Conservation (phyloP, 2,888 invertebrate species). For the Coremacera marginata region DNA sequence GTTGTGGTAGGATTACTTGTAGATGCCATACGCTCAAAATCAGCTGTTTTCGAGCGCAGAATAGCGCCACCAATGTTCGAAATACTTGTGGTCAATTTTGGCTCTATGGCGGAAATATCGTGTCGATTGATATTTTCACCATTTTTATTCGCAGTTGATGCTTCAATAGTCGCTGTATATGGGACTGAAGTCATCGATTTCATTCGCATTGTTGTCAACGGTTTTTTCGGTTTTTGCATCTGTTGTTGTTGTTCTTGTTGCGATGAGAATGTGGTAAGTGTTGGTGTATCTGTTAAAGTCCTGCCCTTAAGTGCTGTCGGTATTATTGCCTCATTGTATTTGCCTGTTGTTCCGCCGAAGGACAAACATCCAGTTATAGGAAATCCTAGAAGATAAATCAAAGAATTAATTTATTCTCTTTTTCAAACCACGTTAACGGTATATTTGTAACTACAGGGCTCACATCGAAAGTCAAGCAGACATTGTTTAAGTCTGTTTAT, state of each 20-base stretch:
- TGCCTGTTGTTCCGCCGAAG: conserved; percentile 40
- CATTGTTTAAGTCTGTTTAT: no score
- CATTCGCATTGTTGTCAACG: not conserved
- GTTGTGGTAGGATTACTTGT: conserved; percentile 7
- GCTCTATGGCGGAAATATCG: conserved; percentile 54
- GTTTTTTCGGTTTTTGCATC: conserved; percentile 7
- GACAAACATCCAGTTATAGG: conserved; percentile 50
- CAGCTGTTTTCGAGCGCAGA: conserved; percentile 76
- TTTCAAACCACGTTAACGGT: no score
- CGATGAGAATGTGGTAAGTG: conserved; percentile 41
- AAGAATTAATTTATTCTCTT: no score
- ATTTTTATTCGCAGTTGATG: not conserved
- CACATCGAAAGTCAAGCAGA: not conserved
- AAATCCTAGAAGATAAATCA: conserved; percentile 40
- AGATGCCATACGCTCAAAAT: conserved; percentile 72
- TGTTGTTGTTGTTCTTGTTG: conserved; percentile 6
- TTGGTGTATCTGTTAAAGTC: not conserved
- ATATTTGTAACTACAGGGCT: no score
- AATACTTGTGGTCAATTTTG: conserved; percentile 72
- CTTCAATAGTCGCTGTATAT: not conserved
- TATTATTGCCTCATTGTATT: conserved; percentile 4
- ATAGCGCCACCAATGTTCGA: conserved; percentile 77
- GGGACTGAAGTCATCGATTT: not conserved
- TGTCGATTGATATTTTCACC: not conserved
- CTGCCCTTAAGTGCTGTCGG: not conserved